phyloP scores from a whole-genome alignment of 2,113 vertebrate species.

The Centrocercus urophasianus region DNA sequence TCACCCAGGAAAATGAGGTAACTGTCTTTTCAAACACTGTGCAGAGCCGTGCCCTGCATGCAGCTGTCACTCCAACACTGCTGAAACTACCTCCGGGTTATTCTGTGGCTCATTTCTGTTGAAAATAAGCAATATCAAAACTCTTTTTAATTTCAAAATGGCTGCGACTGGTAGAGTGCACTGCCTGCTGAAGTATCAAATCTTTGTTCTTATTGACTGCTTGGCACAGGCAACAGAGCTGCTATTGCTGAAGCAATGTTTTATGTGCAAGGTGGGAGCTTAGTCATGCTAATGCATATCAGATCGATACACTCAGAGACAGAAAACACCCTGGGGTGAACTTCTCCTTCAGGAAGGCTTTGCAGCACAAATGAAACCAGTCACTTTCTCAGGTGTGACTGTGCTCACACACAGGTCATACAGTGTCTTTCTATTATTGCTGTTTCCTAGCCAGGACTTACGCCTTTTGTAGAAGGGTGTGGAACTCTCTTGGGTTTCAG shows the following conservation, averaged over 20 bases:
- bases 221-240: background rate
- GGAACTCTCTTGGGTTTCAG: background rate
- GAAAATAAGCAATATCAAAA: background rate
- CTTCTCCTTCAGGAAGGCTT: background rate
- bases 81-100: background rate
- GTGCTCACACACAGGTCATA: background rate
- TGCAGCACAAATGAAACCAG: background rate
- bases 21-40: background rate
- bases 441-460: background rate
- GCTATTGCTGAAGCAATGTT: background rate
- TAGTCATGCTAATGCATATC: background rate
- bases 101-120: background rate
- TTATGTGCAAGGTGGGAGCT: background rate
- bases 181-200: background rate
- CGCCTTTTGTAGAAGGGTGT: background rate
- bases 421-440: background rate
- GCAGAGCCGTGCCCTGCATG: accelerated
- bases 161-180: background rate
- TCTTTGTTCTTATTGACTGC: background rate
- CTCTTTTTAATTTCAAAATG: background rate
- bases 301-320: background rate
- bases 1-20: constrained; percentile 97
- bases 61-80: background rate
- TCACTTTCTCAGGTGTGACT: background rate
- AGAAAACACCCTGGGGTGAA: background rate